Conservation (phyloP, 2,113 vertebrate genomes). For the Triplophysa siluroides region DNA sequence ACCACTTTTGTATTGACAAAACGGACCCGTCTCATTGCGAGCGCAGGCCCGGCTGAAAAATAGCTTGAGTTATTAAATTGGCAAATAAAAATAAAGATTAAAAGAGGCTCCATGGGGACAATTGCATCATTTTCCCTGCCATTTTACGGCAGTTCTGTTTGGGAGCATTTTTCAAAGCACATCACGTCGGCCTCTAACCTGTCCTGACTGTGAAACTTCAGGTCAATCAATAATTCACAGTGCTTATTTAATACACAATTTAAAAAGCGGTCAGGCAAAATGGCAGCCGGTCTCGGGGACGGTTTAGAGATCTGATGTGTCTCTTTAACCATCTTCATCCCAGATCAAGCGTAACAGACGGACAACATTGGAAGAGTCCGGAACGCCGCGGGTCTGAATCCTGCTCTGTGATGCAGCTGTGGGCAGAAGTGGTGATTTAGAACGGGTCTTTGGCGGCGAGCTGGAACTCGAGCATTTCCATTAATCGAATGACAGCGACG, state of each 20-base stretch:
- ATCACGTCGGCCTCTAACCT: constrained; percentile 35
- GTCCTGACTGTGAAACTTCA: constrained; percentile 31
- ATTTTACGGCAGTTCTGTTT: constrained; percentile 2
- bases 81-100: constrained; percentile 59
- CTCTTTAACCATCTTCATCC: background rate
- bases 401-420: constrained; percentile 5
- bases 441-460: constrained; percentile 31
- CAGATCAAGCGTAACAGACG: background rate
- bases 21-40: constrained; percentile 54
- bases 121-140: constrained; percentile 8
- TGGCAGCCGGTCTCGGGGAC: constrained; percentile 4
- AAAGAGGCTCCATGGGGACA: constrained; percentile 39
- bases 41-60: constrained; percentile 52
- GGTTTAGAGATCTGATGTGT: background rate
- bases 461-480: constrained; percentile 44
- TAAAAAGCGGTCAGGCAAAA: constrained; percentile 47
- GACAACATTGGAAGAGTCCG: background rate
- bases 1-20: constrained; percentile 61
- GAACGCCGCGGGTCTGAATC: constrained; percentile 19
- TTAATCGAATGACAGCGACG: constrained; percentile 52
- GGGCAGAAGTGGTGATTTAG: constrained; percentile 44
- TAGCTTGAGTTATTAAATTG: constrained; percentile 47
- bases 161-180: constrained; percentile 33
- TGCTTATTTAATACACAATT: constrained; percentile 51
- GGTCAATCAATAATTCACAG: constrained; percentile 54